A percentile compares a stretch with the other conserved stretches of the same genome.
Evolutionary conservation across 2,888 invertebrate species (phyloP).

Genomic region (Suillia variegata): DNA sequence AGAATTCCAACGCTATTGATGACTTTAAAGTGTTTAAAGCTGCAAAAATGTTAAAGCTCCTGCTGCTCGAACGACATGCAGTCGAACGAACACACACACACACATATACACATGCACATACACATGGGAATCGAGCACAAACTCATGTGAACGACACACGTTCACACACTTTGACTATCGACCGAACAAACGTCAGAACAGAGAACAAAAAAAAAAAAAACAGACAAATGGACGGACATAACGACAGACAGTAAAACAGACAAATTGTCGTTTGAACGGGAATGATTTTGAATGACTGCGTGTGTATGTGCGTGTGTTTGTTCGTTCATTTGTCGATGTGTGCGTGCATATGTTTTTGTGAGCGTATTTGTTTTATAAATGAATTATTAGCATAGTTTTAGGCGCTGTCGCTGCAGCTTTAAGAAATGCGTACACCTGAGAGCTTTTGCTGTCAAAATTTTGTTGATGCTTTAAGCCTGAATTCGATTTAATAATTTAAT

Average conservation of each 20-base stretch:
- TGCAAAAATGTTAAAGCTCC: conserved; percentile 1
- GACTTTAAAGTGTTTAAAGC: too few species aligned
- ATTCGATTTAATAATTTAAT: too few species aligned
- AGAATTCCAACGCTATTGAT: too few species aligned
- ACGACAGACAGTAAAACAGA: conserved; percentile 31
- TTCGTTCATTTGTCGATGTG: conserved; percentile 14
- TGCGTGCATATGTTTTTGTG: conserved; percentile 23
- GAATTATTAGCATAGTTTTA: conserved; percentile 55
- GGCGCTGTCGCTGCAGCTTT: too few species aligned
- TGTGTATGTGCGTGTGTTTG: background rate
- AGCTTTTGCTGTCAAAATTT: too few species aligned
- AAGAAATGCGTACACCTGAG: too few species aligned
- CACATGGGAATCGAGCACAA: background rate
- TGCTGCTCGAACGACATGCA: conserved; percentile 4
- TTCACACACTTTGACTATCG: conserved; percentile 13
- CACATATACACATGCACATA: background rate
- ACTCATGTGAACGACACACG: conserved; percentile 12
- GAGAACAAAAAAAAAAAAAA: conserved; percentile 1
- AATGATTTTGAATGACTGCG: background rate
- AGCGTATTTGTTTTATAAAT: conserved; percentile 38
- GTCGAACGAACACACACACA: background rate
- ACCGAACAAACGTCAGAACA: conserved; percentile 5
- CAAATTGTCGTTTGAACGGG: conserved; percentile 1
- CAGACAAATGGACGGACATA: conserved; percentile 33
- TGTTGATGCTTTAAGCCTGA: too few species aligned